These are phyloP conservation scores for Trissolcus japonicus DNA, from an alignment of 2,888 invertebrate genomes.

Conservation along the genomic window DNA sequence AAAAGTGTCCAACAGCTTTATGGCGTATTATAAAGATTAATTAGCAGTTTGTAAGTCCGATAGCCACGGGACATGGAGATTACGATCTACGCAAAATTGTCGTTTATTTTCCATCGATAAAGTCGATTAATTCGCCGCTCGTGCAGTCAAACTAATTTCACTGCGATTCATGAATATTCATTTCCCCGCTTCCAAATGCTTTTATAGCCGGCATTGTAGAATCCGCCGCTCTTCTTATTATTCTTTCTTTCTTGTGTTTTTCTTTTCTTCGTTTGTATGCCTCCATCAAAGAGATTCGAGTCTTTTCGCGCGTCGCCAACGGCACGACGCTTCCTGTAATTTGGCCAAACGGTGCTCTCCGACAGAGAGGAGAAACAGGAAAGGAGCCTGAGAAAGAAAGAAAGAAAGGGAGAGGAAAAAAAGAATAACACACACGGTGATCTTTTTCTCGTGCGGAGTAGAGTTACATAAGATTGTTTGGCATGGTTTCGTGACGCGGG, in stretches of 20 bases:
- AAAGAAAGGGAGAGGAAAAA: conserved; percentile 5
- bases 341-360: conserved; percentile 20
- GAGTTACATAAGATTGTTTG: conserved; percentile 42
- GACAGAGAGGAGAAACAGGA: neutral
- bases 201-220: conserved; percentile 33
- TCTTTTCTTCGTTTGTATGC: neutral
- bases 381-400: neutral
- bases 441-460: conserved; percentile 24
- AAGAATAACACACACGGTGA: conserved; percentile 4
- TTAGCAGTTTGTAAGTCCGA: conserved; percentile 48
- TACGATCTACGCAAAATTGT: conserved; percentile 42
- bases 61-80: conserved; percentile 33
- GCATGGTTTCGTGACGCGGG: conserved; percentile 40
- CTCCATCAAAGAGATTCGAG: conserved; percentile 3
- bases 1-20: conserved; percentile 33
- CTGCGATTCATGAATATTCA: conserved; percentile 48
- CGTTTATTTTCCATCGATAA: conserved; percentile 51
- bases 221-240: neutral
- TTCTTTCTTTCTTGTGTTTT: neutral
- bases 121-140: conserved; percentile 37
- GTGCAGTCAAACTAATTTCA: conserved; percentile 42
- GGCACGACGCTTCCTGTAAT: conserved; percentile 25
- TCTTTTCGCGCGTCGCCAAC: conserved; percentile 4
- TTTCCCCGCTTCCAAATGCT: conserved; percentile 45
- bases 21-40: conserved; percentile 52